Conservation (phyloP, 2,888 invertebrate genomes). For the Sphecodes monilicornis region DNA sequence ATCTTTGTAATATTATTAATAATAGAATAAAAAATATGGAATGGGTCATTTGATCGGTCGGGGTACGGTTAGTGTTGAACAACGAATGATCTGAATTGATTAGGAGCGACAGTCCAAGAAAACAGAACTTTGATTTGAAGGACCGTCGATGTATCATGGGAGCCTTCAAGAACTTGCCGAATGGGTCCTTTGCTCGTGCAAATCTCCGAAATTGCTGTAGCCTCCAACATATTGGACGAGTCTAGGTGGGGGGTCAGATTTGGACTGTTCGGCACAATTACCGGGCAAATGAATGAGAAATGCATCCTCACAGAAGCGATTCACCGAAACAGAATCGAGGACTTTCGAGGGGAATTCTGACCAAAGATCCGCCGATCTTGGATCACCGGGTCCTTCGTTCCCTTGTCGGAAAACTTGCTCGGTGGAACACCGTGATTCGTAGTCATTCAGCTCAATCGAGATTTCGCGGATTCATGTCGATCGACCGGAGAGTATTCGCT, state of each 20-base stretch:
- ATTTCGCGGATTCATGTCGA: constrained; percentile 45
- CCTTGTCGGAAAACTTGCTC: constrained; percentile 19
- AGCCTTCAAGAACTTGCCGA: not conserved
- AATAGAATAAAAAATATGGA: too few species aligned
- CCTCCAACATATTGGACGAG: not conserved
- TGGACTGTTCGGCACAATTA: constrained; percentile 2
- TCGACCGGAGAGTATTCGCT: constrained; percentile 26
- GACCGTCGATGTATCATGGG: not conserved
- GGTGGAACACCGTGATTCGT: constrained; percentile 34
- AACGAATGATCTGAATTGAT: not conserved
- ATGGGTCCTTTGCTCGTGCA: not conserved
- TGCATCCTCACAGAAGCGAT: constrained; percentile 21
- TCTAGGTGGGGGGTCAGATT: not conserved
- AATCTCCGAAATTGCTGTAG: not conserved
- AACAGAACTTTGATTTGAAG: not conserved
- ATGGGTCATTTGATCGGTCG: too few species aligned
- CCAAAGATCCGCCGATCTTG: not conserved
- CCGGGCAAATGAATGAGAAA: constrained; percentile 25
- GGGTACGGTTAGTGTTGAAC: too few species aligned
- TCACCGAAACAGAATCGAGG: constrained; percentile 29
- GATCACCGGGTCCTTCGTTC: not conserved
- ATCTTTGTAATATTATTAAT: too few species aligned
- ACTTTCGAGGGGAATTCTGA: constrained; percentile 47
- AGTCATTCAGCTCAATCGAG: constrained; percentile 33
- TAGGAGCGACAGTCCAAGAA: not conserved